phyloP scores from a whole-genome alignment of 2,113 vertebrate genomes.

The Anguilla japonica region DNA sequence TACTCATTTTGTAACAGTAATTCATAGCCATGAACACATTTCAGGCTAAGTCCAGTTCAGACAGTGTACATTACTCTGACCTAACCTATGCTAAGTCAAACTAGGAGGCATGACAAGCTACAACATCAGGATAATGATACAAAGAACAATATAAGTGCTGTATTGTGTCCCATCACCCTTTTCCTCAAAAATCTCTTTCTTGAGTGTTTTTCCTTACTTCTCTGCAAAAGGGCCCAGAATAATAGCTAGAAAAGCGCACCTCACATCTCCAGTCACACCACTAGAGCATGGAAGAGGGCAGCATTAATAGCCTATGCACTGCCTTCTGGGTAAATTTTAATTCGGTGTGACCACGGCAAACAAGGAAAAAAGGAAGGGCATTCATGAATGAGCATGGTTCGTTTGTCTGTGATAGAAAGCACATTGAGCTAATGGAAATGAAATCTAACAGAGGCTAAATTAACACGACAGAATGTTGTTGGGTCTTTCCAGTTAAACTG shows the following conservation, averaged over 20 bases:
- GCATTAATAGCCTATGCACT: neutral
- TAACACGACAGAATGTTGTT: slow-evolving; percentile 29
- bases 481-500: neutral
- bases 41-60: no score
- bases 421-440: slow-evolving; percentile 41
- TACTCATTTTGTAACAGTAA: no score
- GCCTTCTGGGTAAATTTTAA: slow-evolving; percentile 11
- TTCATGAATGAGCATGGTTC: neutral
- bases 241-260: neutral
- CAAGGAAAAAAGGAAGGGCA: slow-evolving; percentile 11
- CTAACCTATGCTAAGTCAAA: no score
- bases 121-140: no score
- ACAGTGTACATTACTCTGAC: no score
- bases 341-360: slow-evolving; percentile 21
- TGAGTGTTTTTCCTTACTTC: neutral
- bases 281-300: neutral
- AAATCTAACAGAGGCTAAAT: slow-evolving; percentile 45
- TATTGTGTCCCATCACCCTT: neutral
- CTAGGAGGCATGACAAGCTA: no score
- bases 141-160: no score
- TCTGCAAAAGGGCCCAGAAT: neutral
- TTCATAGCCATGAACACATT: no score
- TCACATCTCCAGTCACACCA: neutral
- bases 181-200: neutral
- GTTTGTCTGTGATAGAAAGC: slow-evolving; percentile 47